phyloP scores from a whole-genome alignment of 1,140 invertebrate genomes.

The Dendrolimus kikuchii region DNA sequence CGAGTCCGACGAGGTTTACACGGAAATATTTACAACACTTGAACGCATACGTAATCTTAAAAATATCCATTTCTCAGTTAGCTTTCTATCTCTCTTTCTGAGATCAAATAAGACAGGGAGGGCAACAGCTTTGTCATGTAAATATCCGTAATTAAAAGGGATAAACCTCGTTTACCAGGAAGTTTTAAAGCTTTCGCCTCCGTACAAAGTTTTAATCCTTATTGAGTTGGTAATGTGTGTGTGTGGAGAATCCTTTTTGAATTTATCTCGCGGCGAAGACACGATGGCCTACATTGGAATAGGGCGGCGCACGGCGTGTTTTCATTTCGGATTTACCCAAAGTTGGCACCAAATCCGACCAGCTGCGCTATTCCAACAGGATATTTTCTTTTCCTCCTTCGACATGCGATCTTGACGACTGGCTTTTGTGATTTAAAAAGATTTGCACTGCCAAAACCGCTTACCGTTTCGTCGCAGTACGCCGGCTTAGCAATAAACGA shows the following conservation, averaged over 20 bases:
- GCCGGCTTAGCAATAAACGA: slow-evolving; percentile 37
- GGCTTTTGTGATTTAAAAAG: slow-evolving; percentile 70
- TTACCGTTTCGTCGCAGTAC: slow-evolving; percentile 39
- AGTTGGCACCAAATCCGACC: slow-evolving; percentile 58
- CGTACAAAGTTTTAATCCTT: slow-evolving; percentile 63
- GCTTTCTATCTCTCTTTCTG: slow-evolving; percentile 9
- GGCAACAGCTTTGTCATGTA: slow-evolving; percentile 23
- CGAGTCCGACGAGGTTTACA: slow-evolving; percentile 26
- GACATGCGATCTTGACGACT: slow-evolving; percentile 63
- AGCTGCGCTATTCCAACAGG: slow-evolving; percentile 54
- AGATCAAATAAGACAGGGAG: slow-evolving; percentile 8
- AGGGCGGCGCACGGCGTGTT: slow-evolving; percentile 38
- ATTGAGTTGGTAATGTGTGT: slow-evolving; percentile 61
- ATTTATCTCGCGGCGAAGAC: slow-evolving; percentile 52
- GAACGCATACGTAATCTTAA: slow-evolving; percentile 25
- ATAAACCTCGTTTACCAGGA: slow-evolving; percentile 41
- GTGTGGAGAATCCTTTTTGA: slow-evolving; percentile 52
- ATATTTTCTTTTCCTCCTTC: slow-evolving; percentile 66
- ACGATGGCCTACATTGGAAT: slow-evolving; percentile 47
- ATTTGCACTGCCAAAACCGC: slow-evolving; percentile 58
- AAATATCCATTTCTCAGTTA: slow-evolving; percentile 10
- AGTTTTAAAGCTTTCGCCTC: slow-evolving; percentile 47
- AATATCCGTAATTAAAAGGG: slow-evolving; percentile 40
- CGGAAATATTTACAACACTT: slow-evolving; percentile 34
- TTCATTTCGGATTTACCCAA: slow-evolving; percentile 63